These are phyloP conservation scores for Antigone vipio DNA, from an alignment of 2,113 vertebrate genomes.

Conservation along the genomic window DNA sequence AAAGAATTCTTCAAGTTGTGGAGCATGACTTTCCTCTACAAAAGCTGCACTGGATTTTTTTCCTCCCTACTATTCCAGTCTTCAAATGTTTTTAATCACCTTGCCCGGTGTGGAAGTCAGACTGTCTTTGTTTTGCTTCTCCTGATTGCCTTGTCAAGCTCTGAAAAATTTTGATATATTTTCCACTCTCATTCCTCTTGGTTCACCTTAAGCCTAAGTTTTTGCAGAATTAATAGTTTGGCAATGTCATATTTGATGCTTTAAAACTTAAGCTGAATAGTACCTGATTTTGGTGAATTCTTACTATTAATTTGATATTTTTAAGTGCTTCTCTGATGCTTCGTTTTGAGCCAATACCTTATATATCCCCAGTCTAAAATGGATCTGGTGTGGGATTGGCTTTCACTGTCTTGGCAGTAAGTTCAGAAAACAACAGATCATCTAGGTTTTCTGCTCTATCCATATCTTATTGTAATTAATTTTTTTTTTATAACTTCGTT, in stretches of 20 bases:
- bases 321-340: background rate
- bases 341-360: background rate
- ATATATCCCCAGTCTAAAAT: background rate
- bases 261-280: background rate
- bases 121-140: background rate
- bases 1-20: background rate
- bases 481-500: background rate
- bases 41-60: background rate
- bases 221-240: background rate
- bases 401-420: background rate
- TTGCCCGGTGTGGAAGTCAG: background rate
- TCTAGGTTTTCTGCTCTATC: background rate
- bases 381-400: background rate
- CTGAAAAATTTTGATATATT: background rate
- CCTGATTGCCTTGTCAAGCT: background rate
- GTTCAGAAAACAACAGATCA: background rate
- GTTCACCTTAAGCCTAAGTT: background rate
- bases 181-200: background rate
- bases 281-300: background rate
- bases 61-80: background rate
- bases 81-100: background rate
- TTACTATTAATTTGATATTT: background rate
- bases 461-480: background rate
- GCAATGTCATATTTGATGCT: background rate
- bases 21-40: background rate